A percentile compares a stretch with the other conserved stretches of the same genome.
phyloP scores from a whole-genome alignment of 2,888 invertebrate species.

The Cactoblastis cactorum region DNA sequence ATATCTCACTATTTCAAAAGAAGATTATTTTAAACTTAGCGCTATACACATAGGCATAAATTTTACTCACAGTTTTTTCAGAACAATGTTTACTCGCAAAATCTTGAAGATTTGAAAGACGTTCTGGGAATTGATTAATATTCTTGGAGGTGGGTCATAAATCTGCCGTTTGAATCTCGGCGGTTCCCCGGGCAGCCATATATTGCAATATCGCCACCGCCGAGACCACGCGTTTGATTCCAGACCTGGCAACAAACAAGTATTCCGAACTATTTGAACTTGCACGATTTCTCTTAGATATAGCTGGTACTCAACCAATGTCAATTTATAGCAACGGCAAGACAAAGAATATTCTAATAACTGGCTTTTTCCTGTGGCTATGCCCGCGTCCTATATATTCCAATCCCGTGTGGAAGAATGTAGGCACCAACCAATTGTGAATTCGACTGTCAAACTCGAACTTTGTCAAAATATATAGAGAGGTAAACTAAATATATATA shows the following conservation, averaged over 20 bases:
- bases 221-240: conserved; percentile 41
- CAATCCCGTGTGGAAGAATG: too few relatives aligned
- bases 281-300: background rate
- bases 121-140: conserved; percentile 52
- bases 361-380: background rate
- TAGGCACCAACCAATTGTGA: too few relatives aligned
- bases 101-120: conserved; percentile 1
- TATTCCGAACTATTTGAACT: background rate
- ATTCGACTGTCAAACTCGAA: too few relatives aligned
- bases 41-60: too few relatives aligned
- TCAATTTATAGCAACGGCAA: background rate
- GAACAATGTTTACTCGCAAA: background rate
- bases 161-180: conserved; percentile 71
- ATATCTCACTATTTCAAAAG: too few relatives aligned
- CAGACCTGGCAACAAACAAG: conserved; percentile 11
- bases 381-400: too few relatives aligned
- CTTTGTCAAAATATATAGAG: too few relatives aligned
- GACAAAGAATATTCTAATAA: too few relatives aligned
- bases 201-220: conserved; percentile 61
- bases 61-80: too few relatives aligned
- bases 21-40: too few relatives aligned
- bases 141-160: conserved; percentile 61
- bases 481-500: too few relatives aligned
- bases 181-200: conserved; percentile 72
- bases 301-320: background rate